Percentiles rank a stretch among this genome's conserved stretches.
Conservation (phyloP, 2,113 vertebrate genomes). For the Furnarius figulus region DNA sequence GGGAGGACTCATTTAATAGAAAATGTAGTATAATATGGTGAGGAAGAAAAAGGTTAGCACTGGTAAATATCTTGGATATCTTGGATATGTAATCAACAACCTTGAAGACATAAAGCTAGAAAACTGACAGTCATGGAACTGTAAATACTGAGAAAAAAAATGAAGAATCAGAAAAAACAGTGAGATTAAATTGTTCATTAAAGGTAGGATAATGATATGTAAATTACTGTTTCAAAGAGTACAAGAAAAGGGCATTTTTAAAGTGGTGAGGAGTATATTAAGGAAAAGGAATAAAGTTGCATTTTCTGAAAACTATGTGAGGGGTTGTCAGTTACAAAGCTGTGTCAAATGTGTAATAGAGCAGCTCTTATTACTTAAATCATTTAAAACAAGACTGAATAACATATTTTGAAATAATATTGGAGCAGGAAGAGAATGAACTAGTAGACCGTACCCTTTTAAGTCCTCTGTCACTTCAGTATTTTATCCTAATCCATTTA, state of each 20-base stretch:
- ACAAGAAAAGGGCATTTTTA: not conserved
- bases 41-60: not conserved
- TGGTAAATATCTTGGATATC: not conserved
- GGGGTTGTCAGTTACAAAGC: not conserved
- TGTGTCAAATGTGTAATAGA: not conserved
- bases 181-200: not conserved
- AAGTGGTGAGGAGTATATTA: not conserved
- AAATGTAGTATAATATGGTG: not conserved
- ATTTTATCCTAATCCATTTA: not conserved
- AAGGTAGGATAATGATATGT: not conserved
- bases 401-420: not conserved
- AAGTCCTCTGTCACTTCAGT: not conserved
- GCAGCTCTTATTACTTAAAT: not conserved
- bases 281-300: not conserved
- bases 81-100: not conserved
- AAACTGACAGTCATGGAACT: not conserved
- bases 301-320: not conserved
- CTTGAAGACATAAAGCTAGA: not conserved
- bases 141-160: not conserved
- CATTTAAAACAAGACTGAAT: not conserved
- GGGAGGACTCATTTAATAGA: not conserved
- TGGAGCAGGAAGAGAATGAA: not conserved
- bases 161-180: not conserved
- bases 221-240: not conserved
- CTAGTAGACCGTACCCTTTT: not conserved